Base-by-base conservation (phyloP, 1,140 invertebrate species). In the Uloborus diversus region DNA sequence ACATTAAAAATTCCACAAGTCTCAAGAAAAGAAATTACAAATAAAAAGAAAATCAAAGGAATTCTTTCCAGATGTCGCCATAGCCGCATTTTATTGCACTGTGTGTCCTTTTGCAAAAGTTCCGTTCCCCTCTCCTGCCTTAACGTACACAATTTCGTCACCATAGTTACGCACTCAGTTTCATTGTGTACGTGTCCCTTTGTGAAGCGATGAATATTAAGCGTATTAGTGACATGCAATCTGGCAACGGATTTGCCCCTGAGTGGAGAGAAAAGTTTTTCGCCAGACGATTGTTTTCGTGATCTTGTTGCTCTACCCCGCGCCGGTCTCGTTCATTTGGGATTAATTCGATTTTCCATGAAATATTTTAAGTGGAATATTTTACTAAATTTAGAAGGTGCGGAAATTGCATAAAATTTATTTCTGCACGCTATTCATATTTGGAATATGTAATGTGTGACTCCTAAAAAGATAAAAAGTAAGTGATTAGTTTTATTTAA, bases 181-280 rank as follows among this genome's bases (percentile, higher is more conserved):
- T 62, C 35, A 20, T 76, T 76, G 61, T 76, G 73, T 76, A 76
- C 73, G 73, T 64, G 73, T 76, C 73, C 47, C 47, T 56, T 76
- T 65, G 73, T 76, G 73, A 76, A 37, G 73, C 37, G 64, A 76
- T 76, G 73, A 76, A 76, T 76, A 76, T 65, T 76, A 76, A 76
- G 73, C 61, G 42, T 65, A 66, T 76, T 76, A 76, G 73, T 76
- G 73, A 65, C 73, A 76, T 76, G 73, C 73, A 76, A 76, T 76
- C 73, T 76, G 73, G 73, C 61, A 76, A 76, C 61, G 61, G 42
- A 56, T 73, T 28, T 62, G n/a, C 62, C 33, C 27, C 28, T 4
- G 37, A 42, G 37, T 9, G 66, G 49, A 56, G 73, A 56, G 30
- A 65, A 76, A 61, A 65, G 9, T 71, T 35, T 33, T 59, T 59